phyloP scores from a whole-genome alignment of 2,888 invertebrate genomes.

The Calameuta idolon region DNA sequence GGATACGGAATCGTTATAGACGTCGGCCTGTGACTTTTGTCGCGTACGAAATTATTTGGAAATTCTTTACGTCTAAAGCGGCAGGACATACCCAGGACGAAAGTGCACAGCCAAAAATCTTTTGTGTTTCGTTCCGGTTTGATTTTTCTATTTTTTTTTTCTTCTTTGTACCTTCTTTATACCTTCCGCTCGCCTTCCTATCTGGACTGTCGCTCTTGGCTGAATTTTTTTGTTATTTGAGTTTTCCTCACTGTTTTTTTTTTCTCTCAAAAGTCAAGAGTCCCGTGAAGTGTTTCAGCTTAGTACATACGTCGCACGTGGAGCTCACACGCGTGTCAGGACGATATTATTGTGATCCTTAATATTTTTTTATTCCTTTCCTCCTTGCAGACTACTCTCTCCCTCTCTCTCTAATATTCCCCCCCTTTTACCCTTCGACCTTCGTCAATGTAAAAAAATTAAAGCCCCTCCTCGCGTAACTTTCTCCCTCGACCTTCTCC shows the following conservation, averaged over 20 bases:
- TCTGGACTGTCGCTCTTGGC: slow-evolving; percentile 8
- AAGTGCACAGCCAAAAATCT: slow-evolving; percentile 44
- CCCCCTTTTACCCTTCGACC: slow-evolving; percentile 6
- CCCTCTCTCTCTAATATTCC: background rate
- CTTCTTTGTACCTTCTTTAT: slow-evolving; percentile 21
- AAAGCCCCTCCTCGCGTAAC: slow-evolving; percentile 26
- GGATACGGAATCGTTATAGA: slow-evolving; percentile 37
- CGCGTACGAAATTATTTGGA: slow-evolving; percentile 4
- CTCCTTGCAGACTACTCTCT: background rate
- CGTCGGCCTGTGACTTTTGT: slow-evolving; percentile 33
- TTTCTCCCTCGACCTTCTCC: slow-evolving; percentile 11
- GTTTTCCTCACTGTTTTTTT: slow-evolving; percentile 12
- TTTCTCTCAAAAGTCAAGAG: slow-evolving; percentile 22
- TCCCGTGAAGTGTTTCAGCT: slow-evolving; percentile 26
- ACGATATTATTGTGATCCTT: slow-evolving; percentile 22
- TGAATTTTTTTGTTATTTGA: slow-evolving; percentile 19
- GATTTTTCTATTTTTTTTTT: slow-evolving; percentile 10
- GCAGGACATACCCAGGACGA: slow-evolving; percentile 53
- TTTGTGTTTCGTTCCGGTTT: slow-evolving; percentile 13
- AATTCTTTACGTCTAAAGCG: slow-evolving; percentile 39
- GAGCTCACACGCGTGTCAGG: slow-evolving; percentile 37
- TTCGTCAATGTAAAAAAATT: slow-evolving; percentile 46
- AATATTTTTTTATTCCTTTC: slow-evolving; percentile 4
- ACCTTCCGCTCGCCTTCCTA: slow-evolving; percentile 23
- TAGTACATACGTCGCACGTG: slow-evolving; percentile 38